A percentile compares a stretch with the other conserved stretches of the same genome.
These are phyloP conservation scores for Lepidotrigona ventralis DNA, from an alignment of 1,140 invertebrate genomes.

Conservation along the genomic window DNA sequence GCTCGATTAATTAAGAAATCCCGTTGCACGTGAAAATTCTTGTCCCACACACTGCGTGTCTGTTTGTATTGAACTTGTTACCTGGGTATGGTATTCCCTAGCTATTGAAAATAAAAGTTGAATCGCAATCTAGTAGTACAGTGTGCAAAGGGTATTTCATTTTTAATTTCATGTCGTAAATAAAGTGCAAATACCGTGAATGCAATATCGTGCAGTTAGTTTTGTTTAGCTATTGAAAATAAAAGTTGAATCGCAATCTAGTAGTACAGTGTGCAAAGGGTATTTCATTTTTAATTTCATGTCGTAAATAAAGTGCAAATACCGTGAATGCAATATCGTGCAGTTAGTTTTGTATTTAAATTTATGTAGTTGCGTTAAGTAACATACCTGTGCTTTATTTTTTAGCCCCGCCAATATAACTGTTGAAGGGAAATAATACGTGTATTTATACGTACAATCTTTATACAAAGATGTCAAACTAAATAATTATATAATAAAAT, in stretches of 20 bases:
- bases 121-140: neutral
- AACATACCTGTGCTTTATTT: neutral
- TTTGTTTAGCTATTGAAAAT: no score
- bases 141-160: neutral
- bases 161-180: constrained; percentile 1
- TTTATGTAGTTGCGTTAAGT: neutral
- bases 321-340: neutral
- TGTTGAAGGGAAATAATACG: neutral
- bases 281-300: neutral
- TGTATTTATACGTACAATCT: neutral
- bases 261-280: neutral
- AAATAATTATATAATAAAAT: no score
- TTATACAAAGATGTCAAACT: neutral
- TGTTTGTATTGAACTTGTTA: constrained; percentile 4
- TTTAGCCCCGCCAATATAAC: neutral
- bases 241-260: no score
- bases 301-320: constrained; percentile 23
- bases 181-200: constrained; percentile 10
- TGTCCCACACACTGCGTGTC: neutral
- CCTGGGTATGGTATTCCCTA: constrained; percentile 17
- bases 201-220: neutral
- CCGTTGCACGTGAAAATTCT: neutral
- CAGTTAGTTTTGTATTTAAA: constrained; percentile 15
- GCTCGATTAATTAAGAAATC: neutral
- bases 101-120: neutral